Evolutionary conservation across 2,797 vertebrate species (phyloP), one percentile per base, ranked within the genome.

Genomic region (Siniperca undulata): DNA sequence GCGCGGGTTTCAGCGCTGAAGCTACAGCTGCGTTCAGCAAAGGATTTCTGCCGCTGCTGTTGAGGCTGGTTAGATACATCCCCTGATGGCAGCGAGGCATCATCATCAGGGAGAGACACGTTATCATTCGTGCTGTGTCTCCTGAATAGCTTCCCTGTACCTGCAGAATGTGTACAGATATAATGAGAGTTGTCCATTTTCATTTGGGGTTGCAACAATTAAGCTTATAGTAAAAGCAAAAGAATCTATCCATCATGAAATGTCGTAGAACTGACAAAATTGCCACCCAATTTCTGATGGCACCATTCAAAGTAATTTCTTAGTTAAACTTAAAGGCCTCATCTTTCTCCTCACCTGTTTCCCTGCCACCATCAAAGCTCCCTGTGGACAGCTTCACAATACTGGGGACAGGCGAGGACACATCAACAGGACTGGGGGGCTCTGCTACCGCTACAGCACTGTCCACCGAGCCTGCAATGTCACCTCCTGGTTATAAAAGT

Each of bases 21-120:
- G 92, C 98, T 99, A 80, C 98, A 98, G 91, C 97, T 99, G 88
- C 97, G 97, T 82, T 98, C 97, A 1, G 96, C 78, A 66, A 98
- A 99, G 75, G 96, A 82, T 82, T 98, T 99, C 84, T 96, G 96
- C 22, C 96, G 89, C 94, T 97, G 98, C 85, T 96, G 96, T 30
- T 94, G 97, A 85, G 88, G 0, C 71, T 56, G 87, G 16, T 64
- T 69, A 3, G 60, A 46, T 1, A 16, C 67, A 0, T 86, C 85
- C 0, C 24, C 80, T 0, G 90, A 27, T 0, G 76, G 19, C 11
- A 66, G 74, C 0, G 78, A 40, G 55, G 88, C 16, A 36, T 92
- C 81, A 22, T 93, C 93, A 55, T 95, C 96, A 24, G 89, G 76
- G 56, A 97, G 96, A 14, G 95, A 95, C 52, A 90, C 70, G 42